These are phyloP conservation scores for Upupa epops DNA, from an alignment of 2,113 vertebrate genomes.

Conservation along the genomic window DNA sequence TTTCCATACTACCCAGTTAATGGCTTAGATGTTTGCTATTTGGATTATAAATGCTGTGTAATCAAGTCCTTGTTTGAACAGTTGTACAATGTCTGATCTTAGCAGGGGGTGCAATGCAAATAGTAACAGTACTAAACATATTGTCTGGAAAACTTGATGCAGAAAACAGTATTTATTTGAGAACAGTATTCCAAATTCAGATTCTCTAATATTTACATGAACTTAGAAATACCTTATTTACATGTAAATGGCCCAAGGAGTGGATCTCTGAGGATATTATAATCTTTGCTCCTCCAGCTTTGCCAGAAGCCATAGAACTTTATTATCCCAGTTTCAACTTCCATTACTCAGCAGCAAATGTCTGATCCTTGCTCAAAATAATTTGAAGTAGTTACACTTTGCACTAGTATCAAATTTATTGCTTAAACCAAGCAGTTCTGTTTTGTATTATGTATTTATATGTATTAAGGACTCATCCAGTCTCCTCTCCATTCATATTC, in stretches of 20 bases:
- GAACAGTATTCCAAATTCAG: constrained; percentile 42
- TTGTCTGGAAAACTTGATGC: constrained; percentile 2
- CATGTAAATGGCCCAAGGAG: constrained; percentile 53
- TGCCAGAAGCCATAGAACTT: constrained; percentile 63
- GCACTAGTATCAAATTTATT: constrained; percentile 66
- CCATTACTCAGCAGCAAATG: constrained; percentile 67
- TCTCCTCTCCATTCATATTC: neutral
- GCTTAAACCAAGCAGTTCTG: constrained; percentile 26
- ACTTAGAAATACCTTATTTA: constrained; percentile 62
- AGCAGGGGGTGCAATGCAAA: neutral
- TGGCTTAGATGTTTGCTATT: neutral
- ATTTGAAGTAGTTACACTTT: constrained; percentile 73
- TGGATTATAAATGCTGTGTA: neutral
- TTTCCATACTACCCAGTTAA: neutral
- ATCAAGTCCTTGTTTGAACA: neutral
- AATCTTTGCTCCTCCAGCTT: neutral
- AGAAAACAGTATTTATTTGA: neutral
- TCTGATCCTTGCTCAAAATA: constrained; percentile 70
- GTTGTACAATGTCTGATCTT: neutral
- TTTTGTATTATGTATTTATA: neutral
- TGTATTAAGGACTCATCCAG: neutral
- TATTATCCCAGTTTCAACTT: constrained; percentile 70
- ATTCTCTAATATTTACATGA: constrained; percentile 32
- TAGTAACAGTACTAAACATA: neutral
- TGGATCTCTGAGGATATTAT: constrained; percentile 30